Evolutionary conservation across 2,797 vertebrate species (phyloP), one percentile per base, ranked within the genome.

Genomic region (Sebastes iracundus): DNA sequence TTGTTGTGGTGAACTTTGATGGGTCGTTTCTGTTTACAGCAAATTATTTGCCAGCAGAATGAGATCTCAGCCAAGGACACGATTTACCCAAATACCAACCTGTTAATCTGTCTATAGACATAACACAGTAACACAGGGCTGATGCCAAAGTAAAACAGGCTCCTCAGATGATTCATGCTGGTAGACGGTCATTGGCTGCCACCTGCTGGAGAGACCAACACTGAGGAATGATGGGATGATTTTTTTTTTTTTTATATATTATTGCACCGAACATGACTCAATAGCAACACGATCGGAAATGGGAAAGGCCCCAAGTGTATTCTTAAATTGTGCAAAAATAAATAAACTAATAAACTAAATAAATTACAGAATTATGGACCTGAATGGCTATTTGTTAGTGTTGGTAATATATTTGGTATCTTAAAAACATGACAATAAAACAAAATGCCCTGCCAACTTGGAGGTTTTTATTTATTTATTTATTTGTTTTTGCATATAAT

Each of bases 41-140:
- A 60, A 53, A 85, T 83, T 2, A 74, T 64, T 87, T 64, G 4
- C 67, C 27, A 77, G 30, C 20, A 65, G 33, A 72, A 53, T 14
- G 42, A 75, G 16, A 75, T 42, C 28, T 75, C 63, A 62, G 71
- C 38, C 81, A 85, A 87, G 75, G 83, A 82, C 77, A 69, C 4
- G 73, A 63, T 86, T 82, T 81, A 80, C 56, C 75, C 82, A 85
- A 88, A 87, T 79, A 80, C 78, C 70, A 85, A 23, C 61, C 55
- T 91, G 81, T 81, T 88, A 82, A 89, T 89, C 80, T 88, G 76
- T 84, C 28, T 6, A 18, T 11, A 77, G 83, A 62, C 80, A 68
- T 2, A 85, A 84, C 85, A 80, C 68, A 63, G 49, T 2, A 4
- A 20, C 59, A 11, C 70, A 38, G 33, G 3, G 49, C 58, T 23